Evolutionary conservation across 2,797 vertebrate genomes (phyloP).

Genomic region (Lutjanus campechanus): DNA sequence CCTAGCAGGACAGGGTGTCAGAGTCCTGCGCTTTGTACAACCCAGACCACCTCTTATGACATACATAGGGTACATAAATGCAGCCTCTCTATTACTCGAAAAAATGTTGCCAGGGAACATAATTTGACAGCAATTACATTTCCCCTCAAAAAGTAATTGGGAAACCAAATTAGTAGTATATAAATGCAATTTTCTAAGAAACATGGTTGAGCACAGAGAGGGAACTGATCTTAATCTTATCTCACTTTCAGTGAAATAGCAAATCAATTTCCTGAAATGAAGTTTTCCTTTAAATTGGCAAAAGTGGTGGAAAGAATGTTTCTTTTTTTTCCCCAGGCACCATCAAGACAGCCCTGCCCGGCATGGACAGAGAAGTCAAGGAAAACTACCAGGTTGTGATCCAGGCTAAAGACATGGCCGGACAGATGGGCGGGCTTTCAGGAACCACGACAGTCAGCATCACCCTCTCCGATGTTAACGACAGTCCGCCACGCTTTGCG

Average conservation of each 20-base stretch:
- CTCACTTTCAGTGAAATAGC: constrained; percentile 30
- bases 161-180: constrained; percentile 40
- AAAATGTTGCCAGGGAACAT: constrained; percentile 36
- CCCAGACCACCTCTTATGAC: not conserved
- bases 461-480: constrained; percentile 94
- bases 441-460: constrained; percentile 97
- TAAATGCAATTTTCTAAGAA: constrained; percentile 41
- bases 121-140: constrained; percentile 40
- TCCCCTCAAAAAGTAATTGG: constrained; percentile 29
- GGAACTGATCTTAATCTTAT: constrained; percentile 46
- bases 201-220: constrained; percentile 18
- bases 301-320: not conserved
- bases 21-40: not conserved
- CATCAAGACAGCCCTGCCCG: constrained; percentile 95
- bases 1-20: not conserved
- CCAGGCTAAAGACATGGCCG: constrained; percentile 99
- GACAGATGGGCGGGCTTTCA: constrained; percentile 97
- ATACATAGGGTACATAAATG: not conserved
- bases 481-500: constrained; percentile 95
- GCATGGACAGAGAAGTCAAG: constrained; percentile 96
- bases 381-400: constrained; percentile 98
- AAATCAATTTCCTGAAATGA: constrained; percentile 21
- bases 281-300: constrained; percentile 26
- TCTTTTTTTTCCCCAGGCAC: constrained; percentile 83
- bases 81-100: constrained; percentile 7